Conservation (phyloP, 1,140 invertebrate genomes). For the Chironomus striatipennis region DNA sequence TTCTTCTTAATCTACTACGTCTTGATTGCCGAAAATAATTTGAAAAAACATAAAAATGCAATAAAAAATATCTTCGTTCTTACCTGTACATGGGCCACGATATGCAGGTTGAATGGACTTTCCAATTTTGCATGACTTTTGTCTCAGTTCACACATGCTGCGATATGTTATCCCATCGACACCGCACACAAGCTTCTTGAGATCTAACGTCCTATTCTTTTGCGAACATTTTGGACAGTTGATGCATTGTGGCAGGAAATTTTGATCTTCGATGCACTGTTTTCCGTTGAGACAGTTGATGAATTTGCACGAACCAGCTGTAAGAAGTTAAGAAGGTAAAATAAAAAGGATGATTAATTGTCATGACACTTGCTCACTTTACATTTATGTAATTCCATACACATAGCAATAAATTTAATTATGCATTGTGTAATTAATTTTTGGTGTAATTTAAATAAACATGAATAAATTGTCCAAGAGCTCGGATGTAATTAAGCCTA, state of each 20-base stretch:
- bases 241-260: conserved; percentile 70
- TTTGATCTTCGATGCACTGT: conserved; percentile 77
- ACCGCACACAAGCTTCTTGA: conserved; percentile 64
- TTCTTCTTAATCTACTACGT: neutral
- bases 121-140: conserved; percentile 70
- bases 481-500: too few relatives aligned
- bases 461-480: too few relatives aligned
- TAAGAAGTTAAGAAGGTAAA: neutral
- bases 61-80: conserved; percentile 34
- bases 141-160: conserved; percentile 74
- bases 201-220: conserved; percentile 35
- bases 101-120: conserved; percentile 77
- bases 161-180: conserved; percentile 79
- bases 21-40: neutral
- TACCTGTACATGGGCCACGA: conserved; percentile 73
- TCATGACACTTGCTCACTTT: neutral
- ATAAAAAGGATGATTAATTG: neutral
- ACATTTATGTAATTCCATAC: neutral
- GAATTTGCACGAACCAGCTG: conserved; percentile 61
- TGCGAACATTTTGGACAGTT: conserved; percentile 45
- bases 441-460: too few relatives aligned
- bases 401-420: neutral
- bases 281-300: conserved; percentile 71
- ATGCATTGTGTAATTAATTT: neutral
- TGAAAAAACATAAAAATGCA: conserved; percentile 19